Base-by-base conservation (phyloP, 2,113 vertebrate genomes). In the Nothoprocta pentlandii region DNA sequence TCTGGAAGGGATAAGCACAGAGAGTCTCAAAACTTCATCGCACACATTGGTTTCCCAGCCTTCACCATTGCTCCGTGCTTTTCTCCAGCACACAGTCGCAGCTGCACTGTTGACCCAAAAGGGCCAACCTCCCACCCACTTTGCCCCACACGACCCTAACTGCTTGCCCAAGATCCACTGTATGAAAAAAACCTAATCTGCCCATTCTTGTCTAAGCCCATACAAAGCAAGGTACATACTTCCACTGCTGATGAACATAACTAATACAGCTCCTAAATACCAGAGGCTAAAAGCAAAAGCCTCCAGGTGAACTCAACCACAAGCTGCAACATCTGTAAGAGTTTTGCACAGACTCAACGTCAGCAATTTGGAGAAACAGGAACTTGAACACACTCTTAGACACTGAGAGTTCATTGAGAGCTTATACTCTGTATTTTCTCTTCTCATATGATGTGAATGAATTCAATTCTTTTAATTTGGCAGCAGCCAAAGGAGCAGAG, bases 1-100 rank as follows among this genome's bases (percentile, higher is more conserved):
- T 98, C 98, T 98, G 97, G 47, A 87, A 51, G 25, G 71, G 36
- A 49, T 20, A 90, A 90, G 77, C 61, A 74, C 20, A 94, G 59
- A 82, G 13, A 96, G 73, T 7, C 20, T 89, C 41, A 91, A 80
- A 44, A 41, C 56, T 32, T 63, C 58, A 41, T 28, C 64, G 49
- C 51, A 73, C 42, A 41, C 20, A 9, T 9, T 23, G 26, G 39
- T 23, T 85, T 80, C 42, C 17, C 25, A 84, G 17, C 26, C 61
- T 46, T 73, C 19, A 12, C 5, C 61, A 25, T 12, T 71, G 53
- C 42, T 68, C 75, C 59, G 26, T 14, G 47, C n/a, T 39, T 46
- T 74, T 25, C 61, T 64, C 47, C 32, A 71, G 44, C 12, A 39
- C 9, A 49, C 2, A 25, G 7, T 32, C 85, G 36, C 53, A 56